A percentile compares a stretch with the other conserved stretches of the same genome.
Evolutionary conservation across 2,888 invertebrate genomes (phyloP).

Genomic region (Lasioglossum oenotherae): DNA sequence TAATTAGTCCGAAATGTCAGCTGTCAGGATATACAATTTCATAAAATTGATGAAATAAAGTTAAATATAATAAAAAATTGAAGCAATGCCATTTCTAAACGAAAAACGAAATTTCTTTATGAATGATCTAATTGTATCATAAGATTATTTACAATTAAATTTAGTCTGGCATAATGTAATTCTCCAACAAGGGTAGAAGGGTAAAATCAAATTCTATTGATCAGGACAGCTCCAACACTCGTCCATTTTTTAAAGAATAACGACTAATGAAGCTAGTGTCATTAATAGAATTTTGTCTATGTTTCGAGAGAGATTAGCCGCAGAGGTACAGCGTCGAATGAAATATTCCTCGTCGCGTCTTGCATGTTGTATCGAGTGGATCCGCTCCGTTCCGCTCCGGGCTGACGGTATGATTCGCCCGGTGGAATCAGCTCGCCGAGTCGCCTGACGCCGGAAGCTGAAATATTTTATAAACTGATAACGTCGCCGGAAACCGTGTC

Average conservation of each 20-base stretch:
- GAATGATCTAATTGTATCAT: too few species aligned
- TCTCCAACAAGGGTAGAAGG: too few species aligned
- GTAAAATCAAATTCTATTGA: not conserved
- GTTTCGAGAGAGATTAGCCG: not conserved
- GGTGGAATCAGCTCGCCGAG: not conserved
- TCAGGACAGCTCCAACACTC: not conserved
- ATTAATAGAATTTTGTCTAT: not conserved
- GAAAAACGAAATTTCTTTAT: too few species aligned
- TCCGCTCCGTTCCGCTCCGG: not conserved
- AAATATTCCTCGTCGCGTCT: constrained; percentile 8
- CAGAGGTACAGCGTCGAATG: not conserved
- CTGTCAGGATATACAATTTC: too few species aligned
- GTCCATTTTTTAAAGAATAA: not conserved
- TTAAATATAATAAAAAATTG: too few species aligned
- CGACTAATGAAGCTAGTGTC: not conserved
- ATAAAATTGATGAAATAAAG: too few species aligned
- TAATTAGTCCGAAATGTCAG: too few species aligned
- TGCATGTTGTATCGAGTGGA: not conserved
- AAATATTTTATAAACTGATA: constrained; percentile 29
- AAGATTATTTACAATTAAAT: too few species aligned
- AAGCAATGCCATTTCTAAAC: too few species aligned
- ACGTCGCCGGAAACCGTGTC: constrained; percentile 5
- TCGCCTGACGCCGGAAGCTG: constrained; percentile 6
- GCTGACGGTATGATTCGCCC: not conserved
- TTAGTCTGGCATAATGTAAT: too few species aligned